A percentile compares a stretch with the other conserved stretches of the same genome.
These are phyloP conservation scores for Diachrysia chrysitis DNA, from an alignment of 2,888 invertebrate species.

Conservation along the genomic window DNA sequence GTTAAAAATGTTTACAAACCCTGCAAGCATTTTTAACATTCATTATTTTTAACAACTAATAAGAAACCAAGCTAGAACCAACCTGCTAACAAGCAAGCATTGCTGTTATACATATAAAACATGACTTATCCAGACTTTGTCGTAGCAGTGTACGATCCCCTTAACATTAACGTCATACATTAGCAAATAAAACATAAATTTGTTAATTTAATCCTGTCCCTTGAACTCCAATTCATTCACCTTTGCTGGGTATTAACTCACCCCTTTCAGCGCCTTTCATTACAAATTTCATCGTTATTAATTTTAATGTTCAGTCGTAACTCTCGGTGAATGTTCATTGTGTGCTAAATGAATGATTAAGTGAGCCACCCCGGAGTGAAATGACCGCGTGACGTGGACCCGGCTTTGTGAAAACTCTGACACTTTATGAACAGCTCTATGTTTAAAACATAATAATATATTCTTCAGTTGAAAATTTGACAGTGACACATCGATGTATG, in stretches of 20 bases:
- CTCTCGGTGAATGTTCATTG: constrained; percentile 2
- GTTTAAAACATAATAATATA: too few relatives aligned
- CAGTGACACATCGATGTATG: too few relatives aligned
- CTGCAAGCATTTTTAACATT: too few relatives aligned
- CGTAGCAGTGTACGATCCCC: too few relatives aligned
- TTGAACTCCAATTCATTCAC: constrained; percentile 1
- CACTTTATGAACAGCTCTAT: background rate
- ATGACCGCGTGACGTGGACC: background rate
- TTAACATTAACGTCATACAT: background rate
- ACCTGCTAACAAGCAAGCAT: too few relatives aligned
- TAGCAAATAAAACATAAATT: background rate
- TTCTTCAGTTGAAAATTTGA: too few relatives aligned
- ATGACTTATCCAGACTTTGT: too few relatives aligned
- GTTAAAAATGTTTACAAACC: too few relatives aligned
- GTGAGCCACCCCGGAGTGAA: background rate
- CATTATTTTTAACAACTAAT: too few relatives aligned
- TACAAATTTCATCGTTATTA: background rate
- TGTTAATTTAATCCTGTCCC: background rate
- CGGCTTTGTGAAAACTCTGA: background rate
- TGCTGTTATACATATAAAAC: too few relatives aligned
- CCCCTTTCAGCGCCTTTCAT: background rate
- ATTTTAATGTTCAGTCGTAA: constrained; percentile 3
- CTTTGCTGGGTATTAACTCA: background rate
- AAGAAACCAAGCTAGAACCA: too few relatives aligned
- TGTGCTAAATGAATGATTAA: constrained; percentile 5